phyloP scores from a whole-genome alignment of 2,797 vertebrate genomes.

The Brachyalestes nurse region DNA sequence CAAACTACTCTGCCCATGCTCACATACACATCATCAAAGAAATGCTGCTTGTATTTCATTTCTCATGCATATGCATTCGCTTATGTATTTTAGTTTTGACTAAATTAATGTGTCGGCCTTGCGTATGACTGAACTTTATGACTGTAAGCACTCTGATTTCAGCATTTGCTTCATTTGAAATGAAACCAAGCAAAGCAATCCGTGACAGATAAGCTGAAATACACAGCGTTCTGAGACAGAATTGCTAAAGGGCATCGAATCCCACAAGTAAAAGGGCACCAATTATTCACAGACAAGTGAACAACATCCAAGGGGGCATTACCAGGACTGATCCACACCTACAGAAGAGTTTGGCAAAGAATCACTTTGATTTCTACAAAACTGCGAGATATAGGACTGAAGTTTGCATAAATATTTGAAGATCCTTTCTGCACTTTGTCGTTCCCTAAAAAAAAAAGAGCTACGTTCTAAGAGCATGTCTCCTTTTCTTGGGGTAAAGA shows the following conservation, averaged over 20 bases:
- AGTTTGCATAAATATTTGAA: not conserved
- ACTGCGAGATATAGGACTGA: not conserved
- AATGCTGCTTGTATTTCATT: too few species aligned
- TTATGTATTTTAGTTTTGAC: too few species aligned
- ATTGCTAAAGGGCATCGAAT: constrained; percentile 41
- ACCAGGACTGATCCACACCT: constrained; percentile 13
- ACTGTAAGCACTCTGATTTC: not conserved
- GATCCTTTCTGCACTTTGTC: not conserved
- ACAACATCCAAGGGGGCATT: constrained; percentile 27
- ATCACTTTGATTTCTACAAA: constrained; percentile 2
- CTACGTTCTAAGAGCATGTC: not conserved
- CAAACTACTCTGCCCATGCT: constrained; percentile 27
- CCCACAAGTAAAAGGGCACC: constrained; percentile 38
- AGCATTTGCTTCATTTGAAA: not conserved
- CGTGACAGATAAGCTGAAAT: constrained; percentile 3
- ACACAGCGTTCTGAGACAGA: constrained; percentile 11
- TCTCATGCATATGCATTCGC: too few species aligned
- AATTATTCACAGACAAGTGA: constrained; percentile 35
- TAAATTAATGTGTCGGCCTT: not conserved
- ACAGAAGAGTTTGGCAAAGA: not conserved
- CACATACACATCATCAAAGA: not conserved
- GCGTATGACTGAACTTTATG: not conserved
- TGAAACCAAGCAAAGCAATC: not conserved
- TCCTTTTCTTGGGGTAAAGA: not conserved
- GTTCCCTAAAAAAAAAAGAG: not conserved